phyloP scores from a whole-genome alignment of 2,888 invertebrate genomes.

The Drosophila parthenogenetica region DNA sequence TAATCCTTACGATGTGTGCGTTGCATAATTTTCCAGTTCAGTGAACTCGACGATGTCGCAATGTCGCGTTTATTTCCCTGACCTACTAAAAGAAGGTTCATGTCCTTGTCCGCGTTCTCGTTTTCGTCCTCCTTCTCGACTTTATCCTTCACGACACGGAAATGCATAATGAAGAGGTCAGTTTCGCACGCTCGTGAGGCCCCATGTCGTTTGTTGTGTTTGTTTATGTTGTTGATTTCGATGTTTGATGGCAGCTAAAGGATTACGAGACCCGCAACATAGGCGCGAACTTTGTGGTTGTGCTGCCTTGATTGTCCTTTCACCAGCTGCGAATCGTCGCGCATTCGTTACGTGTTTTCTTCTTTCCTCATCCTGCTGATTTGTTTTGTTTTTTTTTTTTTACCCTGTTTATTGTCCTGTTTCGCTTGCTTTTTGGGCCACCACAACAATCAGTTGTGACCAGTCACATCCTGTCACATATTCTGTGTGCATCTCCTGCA shows the following conservation, averaged over 20 bases:
- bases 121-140: neutral
- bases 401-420: constrained; percentile 18
- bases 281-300: constrained; percentile 74
- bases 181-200: constrained; percentile 43
- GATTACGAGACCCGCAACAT: constrained; percentile 70
- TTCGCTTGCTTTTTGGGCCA: constrained; percentile 18
- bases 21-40: constrained; percentile 75
- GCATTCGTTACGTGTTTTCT: constrained; percentile 41
- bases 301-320: neutral
- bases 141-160: constrained; percentile 28
- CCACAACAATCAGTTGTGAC: constrained; percentile 47
- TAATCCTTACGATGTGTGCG: constrained; percentile 44
- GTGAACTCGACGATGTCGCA: constrained; percentile 39
- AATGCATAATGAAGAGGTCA: constrained; percentile 73
- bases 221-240: constrained; percentile 18
- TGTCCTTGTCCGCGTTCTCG: constrained; percentile 37
- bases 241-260: constrained; percentile 52
- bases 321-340: constrained; percentile 40
- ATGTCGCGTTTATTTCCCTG: constrained; percentile 28
- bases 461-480: constrained; percentile 66
- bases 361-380: constrained; percentile 3
- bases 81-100: constrained; percentile 37
- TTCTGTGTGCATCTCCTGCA: constrained; percentile 35
- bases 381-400: constrained; percentile 5
- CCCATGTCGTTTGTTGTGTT: constrained; percentile 7